Percentiles rank a stretch among this genome's conserved stretches.
Evolutionary conservation across 2,797 vertebrate species (phyloP).

Genomic region (Pantherophis vulpinus): DNA sequence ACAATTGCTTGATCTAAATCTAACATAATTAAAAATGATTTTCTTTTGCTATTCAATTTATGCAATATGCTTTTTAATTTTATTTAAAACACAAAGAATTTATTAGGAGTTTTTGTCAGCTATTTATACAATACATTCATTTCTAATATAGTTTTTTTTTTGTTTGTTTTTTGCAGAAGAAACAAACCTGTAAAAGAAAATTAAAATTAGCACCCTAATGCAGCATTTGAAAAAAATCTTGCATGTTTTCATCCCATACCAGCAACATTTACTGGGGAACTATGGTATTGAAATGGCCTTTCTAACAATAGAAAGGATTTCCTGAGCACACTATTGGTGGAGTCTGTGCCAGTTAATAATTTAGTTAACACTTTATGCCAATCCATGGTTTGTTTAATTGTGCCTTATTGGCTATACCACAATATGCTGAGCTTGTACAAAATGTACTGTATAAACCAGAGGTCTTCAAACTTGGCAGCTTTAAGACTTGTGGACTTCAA

Average conservation of each 20-base stretch:
- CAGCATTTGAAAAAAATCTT: conserved; percentile 22
- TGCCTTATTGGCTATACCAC: neutral
- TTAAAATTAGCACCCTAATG: conserved; percentile 44
- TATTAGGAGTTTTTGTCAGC: conserved; percentile 67
- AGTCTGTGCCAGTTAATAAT: neutral
- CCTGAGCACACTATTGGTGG: neutral
- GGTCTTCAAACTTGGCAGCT: no score
- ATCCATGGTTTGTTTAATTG: neutral
- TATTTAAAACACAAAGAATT: conserved; percentile 63
- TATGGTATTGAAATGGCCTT: conserved; percentile 9
- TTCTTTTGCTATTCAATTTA: conserved; percentile 72
- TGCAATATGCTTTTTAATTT: conserved; percentile 64
- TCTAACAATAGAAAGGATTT: conserved; percentile 3
- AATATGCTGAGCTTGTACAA: neutral
- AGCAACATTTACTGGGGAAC: conserved; percentile 33
- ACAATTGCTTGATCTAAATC: conserved; percentile 92
- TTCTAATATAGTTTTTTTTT: neutral
- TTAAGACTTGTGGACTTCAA: no score
- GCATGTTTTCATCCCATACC: conserved; percentile 13
- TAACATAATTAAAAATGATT: conserved; percentile 95
- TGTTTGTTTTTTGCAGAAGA: conserved; percentile 12
- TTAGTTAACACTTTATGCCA: neutral
- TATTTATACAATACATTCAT: conserved; percentile 15
- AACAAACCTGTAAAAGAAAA: conserved; percentile 8
- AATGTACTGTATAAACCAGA: neutral